A percentile compares a stretch with the other conserved stretches of the same genome.
These are phyloP conservation scores for Stenodera caucasica DNA, from an alignment of 2,888 invertebrate genomes.

Conservation along the genomic window DNA sequence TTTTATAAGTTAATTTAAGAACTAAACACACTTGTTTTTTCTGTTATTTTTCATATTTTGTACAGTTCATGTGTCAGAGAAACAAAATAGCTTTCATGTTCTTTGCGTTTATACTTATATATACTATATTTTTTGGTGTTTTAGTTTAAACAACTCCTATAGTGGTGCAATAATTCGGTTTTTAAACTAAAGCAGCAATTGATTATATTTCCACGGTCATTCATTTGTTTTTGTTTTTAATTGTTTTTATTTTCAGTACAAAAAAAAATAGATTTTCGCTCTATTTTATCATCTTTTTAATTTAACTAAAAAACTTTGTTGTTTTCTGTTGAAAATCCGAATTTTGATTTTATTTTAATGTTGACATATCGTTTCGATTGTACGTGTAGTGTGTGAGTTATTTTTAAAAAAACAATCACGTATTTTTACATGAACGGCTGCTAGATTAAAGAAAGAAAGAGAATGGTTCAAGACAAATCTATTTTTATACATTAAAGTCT, in stretches of 20 bases:
- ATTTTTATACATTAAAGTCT: conserved; percentile 39
- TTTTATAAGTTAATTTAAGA: conserved; percentile 46
- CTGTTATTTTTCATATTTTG: conserved; percentile 31
- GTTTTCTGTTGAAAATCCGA: conserved; percentile 20
- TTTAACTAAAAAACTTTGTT: conserved; percentile 19
- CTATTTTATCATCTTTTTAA: conserved; percentile 39
- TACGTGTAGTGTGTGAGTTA: conserved; percentile 10
- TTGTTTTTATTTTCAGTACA: conserved; percentile 46
- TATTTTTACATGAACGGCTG: not conserved
- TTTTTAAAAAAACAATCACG: conserved; percentile 4
- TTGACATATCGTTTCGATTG: conserved; percentile 44
- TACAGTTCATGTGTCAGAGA: conserved; percentile 42
- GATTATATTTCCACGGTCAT: conserved; percentile 12
- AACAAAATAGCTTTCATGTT: conserved; percentile 21
- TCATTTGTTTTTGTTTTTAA: conserved; percentile 30
- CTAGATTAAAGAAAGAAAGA: conserved; percentile 8
- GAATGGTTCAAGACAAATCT: conserved; percentile 34
- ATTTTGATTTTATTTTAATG: conserved; percentile 36
- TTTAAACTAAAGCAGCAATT: conserved; percentile 39
- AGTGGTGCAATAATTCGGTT: conserved; percentile 37
- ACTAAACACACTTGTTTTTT: conserved; percentile 45
- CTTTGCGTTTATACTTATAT: conserved; percentile 7
- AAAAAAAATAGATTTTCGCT: conserved; percentile 41
- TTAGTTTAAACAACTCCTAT: conserved; percentile 38
- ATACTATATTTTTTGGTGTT: conserved; percentile 26